A percentile compares a stretch with the other conserved stretches of the same genome.
phyloP scores from a whole-genome alignment of 2,888 invertebrate species.

The Rhagium mordax region DNA sequence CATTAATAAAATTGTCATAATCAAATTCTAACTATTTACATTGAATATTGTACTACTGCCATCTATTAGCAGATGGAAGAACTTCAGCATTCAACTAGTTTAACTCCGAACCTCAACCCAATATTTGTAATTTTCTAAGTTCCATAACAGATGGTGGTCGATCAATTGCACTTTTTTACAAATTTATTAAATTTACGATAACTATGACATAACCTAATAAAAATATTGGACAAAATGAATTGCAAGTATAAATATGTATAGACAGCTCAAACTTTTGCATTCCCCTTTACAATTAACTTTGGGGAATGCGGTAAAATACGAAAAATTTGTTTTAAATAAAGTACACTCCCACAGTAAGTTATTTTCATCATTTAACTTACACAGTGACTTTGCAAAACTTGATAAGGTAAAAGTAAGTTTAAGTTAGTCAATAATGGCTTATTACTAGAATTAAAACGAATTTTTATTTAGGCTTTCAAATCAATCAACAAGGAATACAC shows the following conservation, averaged over 20 bases:
- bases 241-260: slow-evolving; percentile 44
- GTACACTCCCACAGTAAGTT: slow-evolving; percentile 1
- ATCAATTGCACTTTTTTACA: no score
- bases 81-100: no score
- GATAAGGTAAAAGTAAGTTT: neutral
- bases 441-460: neutral
- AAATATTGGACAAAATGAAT: slow-evolving; percentile 28
- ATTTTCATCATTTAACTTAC: slow-evolving; percentile 2
- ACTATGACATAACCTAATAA: slow-evolving; percentile 30
- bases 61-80: no score
- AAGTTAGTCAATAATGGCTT: neutral
- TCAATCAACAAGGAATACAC: slow-evolving; percentile 72
- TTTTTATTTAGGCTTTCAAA: slow-evolving; percentile 42
- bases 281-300: slow-evolving; percentile 15
- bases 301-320: neutral
- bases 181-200: no score
- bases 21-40: no score
- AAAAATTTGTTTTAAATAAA: neutral
- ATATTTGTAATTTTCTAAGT: no score
- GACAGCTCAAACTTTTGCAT: slow-evolving; percentile 28
- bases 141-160: no score
- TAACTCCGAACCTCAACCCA: no score
- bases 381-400: neutral
- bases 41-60: no score
- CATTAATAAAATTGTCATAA: no score